These are phyloP conservation scores for Halcyon senegalensis DNA, from an alignment of 2,113 vertebrate genomes.

Conservation along the genomic window DNA sequence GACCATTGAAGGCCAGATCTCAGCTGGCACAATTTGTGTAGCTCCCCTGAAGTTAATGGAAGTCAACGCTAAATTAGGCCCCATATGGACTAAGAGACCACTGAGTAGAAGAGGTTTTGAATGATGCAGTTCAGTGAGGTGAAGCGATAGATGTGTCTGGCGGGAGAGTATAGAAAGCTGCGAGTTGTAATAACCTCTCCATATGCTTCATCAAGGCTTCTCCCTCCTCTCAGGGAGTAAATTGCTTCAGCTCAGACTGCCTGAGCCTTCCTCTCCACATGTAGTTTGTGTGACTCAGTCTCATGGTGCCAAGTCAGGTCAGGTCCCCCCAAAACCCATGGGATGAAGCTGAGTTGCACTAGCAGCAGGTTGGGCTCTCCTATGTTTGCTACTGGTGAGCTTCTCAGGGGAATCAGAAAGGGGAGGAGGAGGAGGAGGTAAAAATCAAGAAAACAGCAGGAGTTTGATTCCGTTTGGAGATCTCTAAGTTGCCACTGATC, in stretches of 20 bases:
- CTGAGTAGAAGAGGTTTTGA: not conserved
- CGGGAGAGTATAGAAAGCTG: not conserved
- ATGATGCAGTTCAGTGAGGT: not conserved
- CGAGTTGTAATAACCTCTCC: not conserved
- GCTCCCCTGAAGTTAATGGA: not conserved
- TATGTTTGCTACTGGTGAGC: not conserved
- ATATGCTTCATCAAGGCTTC: not conserved
- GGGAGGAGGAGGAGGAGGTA: not conserved
- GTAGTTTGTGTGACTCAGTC: not conserved
- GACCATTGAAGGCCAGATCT: not conserved
- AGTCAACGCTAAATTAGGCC: not conserved
- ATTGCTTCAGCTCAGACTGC: not conserved
- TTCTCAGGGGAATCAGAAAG: not conserved
- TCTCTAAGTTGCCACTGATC: constrained; percentile 15
- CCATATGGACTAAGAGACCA: not conserved
- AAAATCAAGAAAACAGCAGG: not conserved
- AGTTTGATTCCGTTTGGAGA: constrained; percentile 27
- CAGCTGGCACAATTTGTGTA: not conserved
- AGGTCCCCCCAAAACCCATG: not conserved
- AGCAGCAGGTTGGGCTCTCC: not conserved
- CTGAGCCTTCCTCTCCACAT: not conserved
- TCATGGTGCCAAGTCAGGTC: not conserved
- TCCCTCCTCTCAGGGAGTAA: not conserved
- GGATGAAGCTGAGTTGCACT: not conserved
- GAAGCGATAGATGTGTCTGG: not conserved